Base-by-base conservation (phyloP, 2,113 vertebrate genomes). In the Pollachius pollachius region DNA sequence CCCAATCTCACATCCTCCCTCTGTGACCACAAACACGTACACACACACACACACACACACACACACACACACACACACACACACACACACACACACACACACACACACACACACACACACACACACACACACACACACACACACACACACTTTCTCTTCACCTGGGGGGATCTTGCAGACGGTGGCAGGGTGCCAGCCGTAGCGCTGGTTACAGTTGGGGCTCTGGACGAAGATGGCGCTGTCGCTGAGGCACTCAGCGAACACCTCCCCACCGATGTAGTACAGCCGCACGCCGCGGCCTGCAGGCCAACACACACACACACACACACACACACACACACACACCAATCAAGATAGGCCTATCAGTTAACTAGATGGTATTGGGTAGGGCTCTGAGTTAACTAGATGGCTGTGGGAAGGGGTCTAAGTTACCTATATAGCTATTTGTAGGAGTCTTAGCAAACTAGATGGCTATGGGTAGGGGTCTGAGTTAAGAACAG, bases 121-220 rank as follows among this genome's bases (percentile, higher is more conserved):
- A 6, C 8, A 2, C 2, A 3, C 41, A 13, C 41, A 48, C 41
- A 12, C 9, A 48, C 12, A 48, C 41, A 48, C 41, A 2, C 12
- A 13, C 41, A 48, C 41, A 13, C 41, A 48, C 8, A 12, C 41
- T 12, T 13, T 48, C 41, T 9, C 12, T 9, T 48, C 41, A 68
- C 97, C 97, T 92, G 97, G 97, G 0, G 97, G 97, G 66, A 99
- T 99, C 93, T 99, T 99, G 94, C 97, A 99, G 71, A 99, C 97
- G 0, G 97, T 99, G 69, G 97, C 97, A 0, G 97, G 97, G 81
- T 99, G 97, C 97, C 97, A 99, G 60, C 97, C 96, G 0, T 99
- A 99, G 84, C 97, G 96, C 59, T 99, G 97, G 92, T 99, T 99
- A 81, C 97, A 99, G 93, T 99, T 99, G 23, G 97, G 97, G 65